These are phyloP conservation scores for Melolontha melolontha DNA, from an alignment of 2,888 invertebrate species.

Conservation along the genomic window DNA sequence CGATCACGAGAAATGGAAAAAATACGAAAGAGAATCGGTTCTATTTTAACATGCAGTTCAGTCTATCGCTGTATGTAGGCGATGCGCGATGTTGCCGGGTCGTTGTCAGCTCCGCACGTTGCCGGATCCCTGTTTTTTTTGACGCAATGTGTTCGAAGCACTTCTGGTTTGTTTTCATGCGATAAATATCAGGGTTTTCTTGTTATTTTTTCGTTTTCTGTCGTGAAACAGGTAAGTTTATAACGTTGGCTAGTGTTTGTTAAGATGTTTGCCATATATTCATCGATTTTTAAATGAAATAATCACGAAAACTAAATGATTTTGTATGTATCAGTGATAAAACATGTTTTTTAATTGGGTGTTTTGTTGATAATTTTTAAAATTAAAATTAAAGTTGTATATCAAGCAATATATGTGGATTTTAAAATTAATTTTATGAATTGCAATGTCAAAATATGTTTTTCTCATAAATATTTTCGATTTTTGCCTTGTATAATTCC, in stretches of 20 bases:
- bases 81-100: conserved; percentile 52
- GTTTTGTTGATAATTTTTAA: too few species aligned
- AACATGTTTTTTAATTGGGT: not conserved
- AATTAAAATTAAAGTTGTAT: too few species aligned
- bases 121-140: conserved; percentile 43
- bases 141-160: conserved; percentile 47
- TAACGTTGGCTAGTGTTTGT: not conserved
- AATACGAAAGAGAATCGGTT: conserved; percentile 48
- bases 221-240: conserved; percentile 24
- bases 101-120: conserved; percentile 18
- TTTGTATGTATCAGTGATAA: conserved; percentile 2
- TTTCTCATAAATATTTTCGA: too few species aligned
- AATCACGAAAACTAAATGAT: not conserved
- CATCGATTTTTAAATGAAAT: not conserved
- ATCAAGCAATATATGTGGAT: too few species aligned
- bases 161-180: conserved; percentile 26
- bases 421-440: too few species aligned
- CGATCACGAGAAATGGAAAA: conserved; percentile 42
- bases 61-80: conserved; percentile 54
- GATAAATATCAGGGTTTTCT: conserved; percentile 44
- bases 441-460: too few species aligned
- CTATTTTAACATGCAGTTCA: conserved; percentile 55
- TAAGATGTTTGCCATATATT: not conserved
- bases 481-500: too few species aligned
- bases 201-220: not conserved